Evolutionary conservation across 2,797 vertebrate species (phyloP).

Genomic region (Lepilemur ruficaudatus): DNA sequence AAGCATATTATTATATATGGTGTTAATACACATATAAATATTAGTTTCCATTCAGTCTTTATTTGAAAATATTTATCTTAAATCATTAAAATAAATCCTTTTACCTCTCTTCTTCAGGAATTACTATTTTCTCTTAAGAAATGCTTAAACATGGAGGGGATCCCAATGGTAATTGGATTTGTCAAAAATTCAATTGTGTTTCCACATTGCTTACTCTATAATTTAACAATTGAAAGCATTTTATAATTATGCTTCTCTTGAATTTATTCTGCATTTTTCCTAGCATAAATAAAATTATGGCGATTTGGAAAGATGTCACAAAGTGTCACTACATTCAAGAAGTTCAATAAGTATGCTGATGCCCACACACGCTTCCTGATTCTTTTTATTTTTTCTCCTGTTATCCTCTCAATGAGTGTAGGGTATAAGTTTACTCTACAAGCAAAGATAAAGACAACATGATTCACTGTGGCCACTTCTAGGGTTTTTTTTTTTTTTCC

Average conservation of each 20-base stretch:
- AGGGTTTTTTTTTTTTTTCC: background rate
- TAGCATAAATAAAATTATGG: background rate
- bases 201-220: background rate
- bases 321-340: background rate
- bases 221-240: background rate
- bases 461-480: background rate
- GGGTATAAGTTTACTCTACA: background rate
- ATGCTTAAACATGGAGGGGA: background rate
- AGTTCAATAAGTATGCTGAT: background rate
- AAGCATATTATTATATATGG: background rate
- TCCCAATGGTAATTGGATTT: background rate
- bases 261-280: conserved; percentile 13
- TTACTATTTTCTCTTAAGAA: conserved; percentile 24
- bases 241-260: background rate
- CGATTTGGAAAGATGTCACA: background rate
- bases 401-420: background rate
- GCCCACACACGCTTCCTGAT: background rate
- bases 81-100: background rate
- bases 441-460: background rate
- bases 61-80: background rate
- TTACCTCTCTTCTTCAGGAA: background rate
- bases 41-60: background rate
- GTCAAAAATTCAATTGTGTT: conserved; percentile 32
- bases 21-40: background rate
- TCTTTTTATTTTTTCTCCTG: background rate